These are phyloP conservation scores for Vicugna pacos DNA, from an alignment of 2,113 vertebrate species.

Conservation along the genomic window DNA sequence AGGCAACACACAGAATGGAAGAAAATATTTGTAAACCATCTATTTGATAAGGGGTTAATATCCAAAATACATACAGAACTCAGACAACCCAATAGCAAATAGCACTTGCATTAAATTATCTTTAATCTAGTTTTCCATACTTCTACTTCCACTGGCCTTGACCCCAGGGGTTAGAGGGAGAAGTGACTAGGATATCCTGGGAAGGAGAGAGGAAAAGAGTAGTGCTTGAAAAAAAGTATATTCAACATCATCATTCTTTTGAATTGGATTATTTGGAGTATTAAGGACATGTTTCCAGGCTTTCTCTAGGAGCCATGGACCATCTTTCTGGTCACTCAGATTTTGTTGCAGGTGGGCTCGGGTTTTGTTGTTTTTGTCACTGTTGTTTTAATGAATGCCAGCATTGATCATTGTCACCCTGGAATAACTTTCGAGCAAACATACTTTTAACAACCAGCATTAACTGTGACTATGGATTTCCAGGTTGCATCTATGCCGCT, in stretches of 20 bases:
- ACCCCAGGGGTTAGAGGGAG: neutral
- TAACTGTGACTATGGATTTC: constrained; percentile 52
- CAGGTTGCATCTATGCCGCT: constrained; percentile 42
- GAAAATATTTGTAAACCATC: neutral
- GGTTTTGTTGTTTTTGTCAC: constrained; percentile 37
- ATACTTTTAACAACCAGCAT: constrained; percentile 53
- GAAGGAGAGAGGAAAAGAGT: neutral
- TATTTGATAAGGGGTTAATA: neutral
- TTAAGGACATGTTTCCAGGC: neutral
- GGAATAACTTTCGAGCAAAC: constrained; percentile 53
- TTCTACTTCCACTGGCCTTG: neutral
- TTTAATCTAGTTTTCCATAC: neutral
- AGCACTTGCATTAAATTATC: neutral
- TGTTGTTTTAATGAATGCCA: constrained; percentile 63
- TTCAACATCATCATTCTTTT: neutral
- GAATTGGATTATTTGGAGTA: neutral
- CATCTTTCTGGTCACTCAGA: constrained; percentile 3
- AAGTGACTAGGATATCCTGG: neutral
- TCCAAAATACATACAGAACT: neutral
- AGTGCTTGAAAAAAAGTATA: neutral
- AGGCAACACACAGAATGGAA: neutral
- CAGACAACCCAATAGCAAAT: neutral
- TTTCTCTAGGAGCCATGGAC: constrained; percentile 11
- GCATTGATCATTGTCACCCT: constrained; percentile 59
- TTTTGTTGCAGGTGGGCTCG: constrained; percentile 7